Base-by-base conservation (phyloP, 1,140 invertebrate genomes). In the Drosophila melanogaster region DNA sequence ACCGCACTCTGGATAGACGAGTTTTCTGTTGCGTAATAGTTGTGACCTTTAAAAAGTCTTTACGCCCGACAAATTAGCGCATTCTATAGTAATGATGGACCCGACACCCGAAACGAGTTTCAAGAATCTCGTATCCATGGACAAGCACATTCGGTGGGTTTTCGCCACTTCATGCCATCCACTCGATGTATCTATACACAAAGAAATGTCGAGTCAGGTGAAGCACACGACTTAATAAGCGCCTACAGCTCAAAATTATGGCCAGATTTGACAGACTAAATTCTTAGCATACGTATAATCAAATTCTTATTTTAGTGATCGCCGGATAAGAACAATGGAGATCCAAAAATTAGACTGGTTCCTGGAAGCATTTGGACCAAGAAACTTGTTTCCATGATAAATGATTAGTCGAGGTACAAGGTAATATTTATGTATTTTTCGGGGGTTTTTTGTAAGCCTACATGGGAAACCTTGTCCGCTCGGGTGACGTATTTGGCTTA, bases 1-100 rank as follows among this genome's bases (percentile, higher is more conserved):
- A 49, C 50, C 58, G 47, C 53, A 66, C 73, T 66, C 81, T 73
- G 60, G 65, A 64, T 53, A 67, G 74, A 89, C 83, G 46, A 77
- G 70, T 87, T 89, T 86, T 26, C 30, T 53, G 46, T 79, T 78
- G 75, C 81, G 81, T 71, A 83, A 87, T 79, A 44, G 22, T 1
- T 24, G 24, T 79, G 75, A 77, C 84, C 76, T 87, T 89, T 79
- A 43, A 47, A 69, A 65, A 65, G 24, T 30, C 37, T 35, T 53
- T 38, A 41, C 22, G 71, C 15, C 12, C 57, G 53, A 54, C 59
- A 76, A 76, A 76, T 76, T 76, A 66, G 60, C 71, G 47, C 35
- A 40, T 57, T 75, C 26, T 74, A 51, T 17, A 12, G 30, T 51
- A 30, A 41, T 75, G 72, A 43, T 41, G 51, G 53, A 47, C 33